phyloP scores from a whole-genome alignment of 1,140 invertebrate species.

The Leptinotarsa defecta region DNA sequence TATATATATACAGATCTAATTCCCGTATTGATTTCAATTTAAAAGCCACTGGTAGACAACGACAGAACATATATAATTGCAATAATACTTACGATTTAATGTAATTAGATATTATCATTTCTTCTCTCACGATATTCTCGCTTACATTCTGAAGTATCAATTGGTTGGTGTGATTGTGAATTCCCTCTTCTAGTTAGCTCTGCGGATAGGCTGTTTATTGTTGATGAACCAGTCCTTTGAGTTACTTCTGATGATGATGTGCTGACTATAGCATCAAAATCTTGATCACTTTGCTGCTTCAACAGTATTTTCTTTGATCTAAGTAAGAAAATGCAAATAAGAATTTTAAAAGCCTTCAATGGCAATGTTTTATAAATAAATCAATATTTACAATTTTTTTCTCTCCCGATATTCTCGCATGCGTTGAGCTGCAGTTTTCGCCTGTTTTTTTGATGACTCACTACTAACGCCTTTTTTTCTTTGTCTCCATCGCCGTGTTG shows the following conservation, averaged over 20 bases:
- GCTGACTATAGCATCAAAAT: neutral
- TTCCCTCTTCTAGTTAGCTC: neutral
- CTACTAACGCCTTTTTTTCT: neutral
- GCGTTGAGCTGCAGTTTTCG: slow-evolving; percentile 1
- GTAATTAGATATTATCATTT: neutral
- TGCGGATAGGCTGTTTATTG: neutral
- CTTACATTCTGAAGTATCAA: neutral
- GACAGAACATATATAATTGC: no score
- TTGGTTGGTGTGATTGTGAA: neutral
- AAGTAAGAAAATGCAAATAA: slow-evolving; percentile 6
- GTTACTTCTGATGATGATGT: neutral
- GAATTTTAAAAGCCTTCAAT: neutral
- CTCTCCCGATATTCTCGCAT: neutral
- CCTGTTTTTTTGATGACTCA: neutral
- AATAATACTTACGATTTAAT: no score
- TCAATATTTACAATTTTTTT: slow-evolving; percentile 1
- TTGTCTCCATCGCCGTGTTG: neutral
- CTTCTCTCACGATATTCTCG: neutral
- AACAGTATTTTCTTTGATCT: neutral
- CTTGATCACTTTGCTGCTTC: slow-evolving; percentile 7
- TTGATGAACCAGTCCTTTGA: neutral
- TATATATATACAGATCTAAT: no score
- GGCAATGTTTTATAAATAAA: neutral
- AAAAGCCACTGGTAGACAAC: no score
- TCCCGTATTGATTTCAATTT: no score